Evolutionary conservation across 92 coral and sea anemone genomes (phyloP).

Genomic region (Phenganax subtilis): DNA sequence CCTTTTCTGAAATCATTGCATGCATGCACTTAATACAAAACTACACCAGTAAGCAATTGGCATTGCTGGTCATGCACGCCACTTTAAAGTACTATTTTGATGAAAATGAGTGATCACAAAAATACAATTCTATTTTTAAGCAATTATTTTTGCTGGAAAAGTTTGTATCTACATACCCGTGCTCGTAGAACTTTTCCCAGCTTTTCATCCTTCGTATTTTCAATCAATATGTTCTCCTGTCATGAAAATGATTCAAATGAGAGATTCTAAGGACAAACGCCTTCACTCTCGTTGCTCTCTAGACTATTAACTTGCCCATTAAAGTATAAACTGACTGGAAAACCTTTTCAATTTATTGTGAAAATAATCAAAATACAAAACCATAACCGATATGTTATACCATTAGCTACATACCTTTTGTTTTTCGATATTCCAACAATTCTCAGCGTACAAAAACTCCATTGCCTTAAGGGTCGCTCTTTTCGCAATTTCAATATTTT

Average conservation of each 20-base stretch:
- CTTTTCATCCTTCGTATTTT: conserved; percentile 33
- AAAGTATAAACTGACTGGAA: no score
- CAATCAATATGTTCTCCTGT: conserved; percentile 30
- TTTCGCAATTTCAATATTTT: conserved; percentile 17
- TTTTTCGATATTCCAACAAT: conserved; percentile 20
- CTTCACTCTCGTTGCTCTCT: neutral
- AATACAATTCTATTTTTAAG: no score
- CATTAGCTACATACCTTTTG: conserved; percentile 13
- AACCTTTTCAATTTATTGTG: no score
- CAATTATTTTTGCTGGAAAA: no score
- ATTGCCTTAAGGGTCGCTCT: conserved; percentile 19
- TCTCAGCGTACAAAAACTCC: conserved; percentile 28
- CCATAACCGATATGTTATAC: neutral
- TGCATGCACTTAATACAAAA: no score
- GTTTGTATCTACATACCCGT: conserved; percentile 47
- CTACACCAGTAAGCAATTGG: no score
- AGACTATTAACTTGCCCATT: no score
- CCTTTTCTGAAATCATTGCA: no score
- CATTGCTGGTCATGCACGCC: no score
- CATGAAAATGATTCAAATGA: neutral
- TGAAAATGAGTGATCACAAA: no score
- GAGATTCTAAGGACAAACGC: neutral
- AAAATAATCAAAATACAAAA: no score
- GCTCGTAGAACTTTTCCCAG: conserved; percentile 63
- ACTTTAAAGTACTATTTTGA: no score